A percentile compares a stretch with the other conserved stretches of the same genome.
Evolutionary conservation across 2,888 invertebrate species (phyloP).

Genomic region (Keiferia lycopersicella): DNA sequence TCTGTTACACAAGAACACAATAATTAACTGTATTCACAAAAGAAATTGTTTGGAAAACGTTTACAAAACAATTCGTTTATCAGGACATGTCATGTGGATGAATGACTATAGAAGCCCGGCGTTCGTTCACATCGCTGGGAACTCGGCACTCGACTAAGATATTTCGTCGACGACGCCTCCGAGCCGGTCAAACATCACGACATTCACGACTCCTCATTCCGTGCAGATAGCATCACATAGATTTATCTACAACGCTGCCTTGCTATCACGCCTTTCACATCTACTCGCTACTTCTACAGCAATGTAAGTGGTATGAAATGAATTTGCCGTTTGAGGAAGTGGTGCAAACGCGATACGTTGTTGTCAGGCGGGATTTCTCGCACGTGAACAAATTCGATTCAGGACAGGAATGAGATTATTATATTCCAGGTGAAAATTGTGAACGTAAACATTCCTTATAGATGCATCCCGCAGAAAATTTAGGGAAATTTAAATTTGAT

Average conservation of each 20-base stretch:
- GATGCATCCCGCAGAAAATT: conserved; percentile 25
- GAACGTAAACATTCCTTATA: conserved; percentile 36
- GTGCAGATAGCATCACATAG: conserved; percentile 42
- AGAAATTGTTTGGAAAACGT: conserved; percentile 19
- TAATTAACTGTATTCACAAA: conserved; percentile 23
- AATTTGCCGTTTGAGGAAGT: conserved; percentile 30
- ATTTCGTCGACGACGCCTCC: conserved; percentile 56
- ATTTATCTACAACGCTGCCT: conserved; percentile 50
- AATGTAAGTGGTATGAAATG: conserved; percentile 37
- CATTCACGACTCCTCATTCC: conserved; percentile 35
- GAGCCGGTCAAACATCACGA: conserved; percentile 36
- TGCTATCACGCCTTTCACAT: conserved; percentile 20
- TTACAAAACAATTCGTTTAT: conserved; percentile 36
- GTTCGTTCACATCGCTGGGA: conserved; percentile 58
- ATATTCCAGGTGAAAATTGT: conserved; percentile 57
- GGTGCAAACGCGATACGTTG: conserved; percentile 52
- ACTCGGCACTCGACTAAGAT: conserved; percentile 67
- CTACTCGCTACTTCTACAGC: conserved; percentile 24
- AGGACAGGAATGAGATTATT: conserved; percentile 66
- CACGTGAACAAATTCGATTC: conserved; percentile 72
- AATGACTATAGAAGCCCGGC: conserved; percentile 11
- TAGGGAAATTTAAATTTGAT: conserved; percentile 33
- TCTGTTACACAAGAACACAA: conserved; percentile 35
- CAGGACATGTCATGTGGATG: conserved; percentile 33
- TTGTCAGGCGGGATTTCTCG: conserved; percentile 64